Evolutionary conservation across 2,113 vertebrate genomes (phyloP).

Genomic region (Theropithecus gelada): DNA sequence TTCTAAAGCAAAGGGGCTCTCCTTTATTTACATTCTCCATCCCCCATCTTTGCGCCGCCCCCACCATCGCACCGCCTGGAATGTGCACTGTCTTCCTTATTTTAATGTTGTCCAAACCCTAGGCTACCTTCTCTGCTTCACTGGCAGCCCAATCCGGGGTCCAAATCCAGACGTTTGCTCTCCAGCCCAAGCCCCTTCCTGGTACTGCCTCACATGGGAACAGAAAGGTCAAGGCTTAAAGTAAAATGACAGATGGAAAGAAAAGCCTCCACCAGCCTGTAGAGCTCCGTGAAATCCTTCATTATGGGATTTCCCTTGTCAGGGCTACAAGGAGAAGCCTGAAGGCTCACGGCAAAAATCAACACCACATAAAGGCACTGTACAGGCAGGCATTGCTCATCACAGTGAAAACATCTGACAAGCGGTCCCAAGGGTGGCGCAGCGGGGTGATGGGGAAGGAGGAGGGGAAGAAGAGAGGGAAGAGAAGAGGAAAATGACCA

Average conservation of each 20-base stretch:
- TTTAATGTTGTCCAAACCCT: background rate
- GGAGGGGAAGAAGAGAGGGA: background rate
- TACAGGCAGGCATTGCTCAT: background rate
- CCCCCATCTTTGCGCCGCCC: background rate
- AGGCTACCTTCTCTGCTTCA: background rate
- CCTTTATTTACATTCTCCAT: background rate
- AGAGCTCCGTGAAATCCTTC: conserved; percentile 76
- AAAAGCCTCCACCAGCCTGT: conserved; percentile 47
- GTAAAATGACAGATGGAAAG: conserved; percentile 73
- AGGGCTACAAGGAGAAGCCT: conserved; percentile 71
- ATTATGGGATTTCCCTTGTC: conserved; percentile 81
- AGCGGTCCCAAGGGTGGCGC: background rate
- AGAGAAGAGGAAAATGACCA: background rate
- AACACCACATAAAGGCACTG: background rate
- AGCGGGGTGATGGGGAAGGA: accelerated
- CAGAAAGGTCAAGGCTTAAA: conserved; percentile 69
- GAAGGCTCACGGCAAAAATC: conserved; percentile 72
- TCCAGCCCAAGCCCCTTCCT: background rate
- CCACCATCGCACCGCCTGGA: background rate
- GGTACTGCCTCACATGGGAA: conserved; percentile 34
- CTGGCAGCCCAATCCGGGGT: background rate
- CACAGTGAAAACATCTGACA: conserved; percentile 5
- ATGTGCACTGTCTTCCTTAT: accelerated
- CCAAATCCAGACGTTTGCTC: background rate
- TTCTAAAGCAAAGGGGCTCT: background rate